Evolutionary conservation across 92 coral and sea anemone genomes (phyloP), one percentile per base, ranked within the genome.

Genomic region (Chrysogorgia sp.): DNA sequence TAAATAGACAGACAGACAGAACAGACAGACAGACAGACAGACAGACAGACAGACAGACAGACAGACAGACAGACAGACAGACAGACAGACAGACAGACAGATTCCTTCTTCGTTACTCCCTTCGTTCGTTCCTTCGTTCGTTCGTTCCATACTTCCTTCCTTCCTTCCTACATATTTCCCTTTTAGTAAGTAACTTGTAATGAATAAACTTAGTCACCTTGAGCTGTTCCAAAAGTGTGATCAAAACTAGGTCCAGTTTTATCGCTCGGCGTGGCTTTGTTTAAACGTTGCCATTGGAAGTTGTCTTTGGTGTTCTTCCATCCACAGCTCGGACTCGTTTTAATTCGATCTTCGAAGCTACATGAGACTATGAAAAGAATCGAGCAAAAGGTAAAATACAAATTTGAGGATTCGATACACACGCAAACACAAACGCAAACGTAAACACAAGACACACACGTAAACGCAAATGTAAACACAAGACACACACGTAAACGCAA

Each of bases 211-310:
- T 25, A 7, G 35, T 62, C 65, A 92, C 97, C 97, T 84, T 90
- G 77, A 33, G 47, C 69, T 0, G 97, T 90, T 47, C 96, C 96
- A 60, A 86, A 90, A 8, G 97, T 92, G 81, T 92, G 97, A 75
- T 92, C 97, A 76, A 80, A 83, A 34, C 77, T 26, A 9, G 97
- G 97, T 28, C 97, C 97, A 17, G 97, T 92, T 7, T 71, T 33
- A 22, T 77, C 81, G 45, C 97, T 92, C 13, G 90, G 48, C 0
- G 97, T 92, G 34, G 85, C 60, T 21, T 96, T 88, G 40, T 76
- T 90, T 8, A 83, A 83, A 1, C 92, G 90, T 1, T 80, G 83
- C 97, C 97, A 92, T 30, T 90, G 83, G 75, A 90, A 92, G 3
- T 77, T 53, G 78, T 88, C 97, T 4, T 80, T 52, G 1, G 64